Evolutionary conservation across 1,140 invertebrate species (phyloP), one percentile per base, ranked within the genome.

Genomic region (Drosophila athabasca): DNA sequence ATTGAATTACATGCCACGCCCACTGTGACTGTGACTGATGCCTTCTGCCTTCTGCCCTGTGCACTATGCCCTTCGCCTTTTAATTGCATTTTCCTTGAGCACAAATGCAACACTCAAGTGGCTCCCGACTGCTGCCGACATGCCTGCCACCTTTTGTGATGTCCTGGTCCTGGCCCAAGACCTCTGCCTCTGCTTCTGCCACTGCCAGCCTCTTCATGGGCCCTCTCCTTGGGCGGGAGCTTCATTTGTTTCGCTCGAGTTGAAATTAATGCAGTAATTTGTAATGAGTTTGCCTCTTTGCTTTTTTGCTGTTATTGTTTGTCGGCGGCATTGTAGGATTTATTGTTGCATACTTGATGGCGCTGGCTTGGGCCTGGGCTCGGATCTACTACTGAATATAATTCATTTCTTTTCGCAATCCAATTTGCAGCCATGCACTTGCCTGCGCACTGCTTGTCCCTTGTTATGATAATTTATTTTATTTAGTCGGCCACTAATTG

Each of bases 261-360:
- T 76, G 83, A 79, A 87, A 87, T 87, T 87, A 87, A 87, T 88
- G 75, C 83, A 87, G 83, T 87, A 87, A 87, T 88, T 87, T 87
- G 79, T 88, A 87, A 87, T 88, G 83, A 88, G 83, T 79, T 87
- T 83, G 70, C 71, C 60, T 66, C 64, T 72, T 67, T 70, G 57
- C 79, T 58, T 65, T 44, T 13, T 39, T 39, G 64, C 35, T 43
- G 60, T 69, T 52, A 44, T 35, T 62, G 60, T 55, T 67, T 67
- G 62, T 77, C 73, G 43, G 49, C 51, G 46, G 68, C 44, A 76
- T 62, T 59, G 59, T 61, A 84, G 29, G 65, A 81, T 87, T 81
- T 83, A 83, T 79, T 88, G 67, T 88, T 88, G 81, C 62, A 77
- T 67, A 13, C 65, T 64, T 75, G 51, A 61, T 62, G 43, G 35